Base-by-base conservation (phyloP, 2,113 vertebrate genomes). In the Chloebia gouldiae region DNA sequence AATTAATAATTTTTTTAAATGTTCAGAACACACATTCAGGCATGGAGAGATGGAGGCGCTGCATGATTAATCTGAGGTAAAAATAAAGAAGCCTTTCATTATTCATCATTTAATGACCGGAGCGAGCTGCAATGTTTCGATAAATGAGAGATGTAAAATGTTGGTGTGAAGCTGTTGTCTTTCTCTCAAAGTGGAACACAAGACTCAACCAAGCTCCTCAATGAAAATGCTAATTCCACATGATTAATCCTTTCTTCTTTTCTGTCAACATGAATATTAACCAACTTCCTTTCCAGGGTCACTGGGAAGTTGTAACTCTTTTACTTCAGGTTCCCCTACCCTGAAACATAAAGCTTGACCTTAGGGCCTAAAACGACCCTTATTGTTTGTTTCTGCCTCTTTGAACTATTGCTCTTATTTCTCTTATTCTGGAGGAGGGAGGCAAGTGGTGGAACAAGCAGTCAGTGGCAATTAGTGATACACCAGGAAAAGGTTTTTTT, bases 181-280 rank as follows among this genome's bases (percentile, higher is more conserved):
- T 95, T 81, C 75, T 94, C 96, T 96, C 76, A 82, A 96, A 93
- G 93, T 96, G 56, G 86, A 95, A 96, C 64, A 91, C 35, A 95
- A 95, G 81, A 91, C 97, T 96, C 96, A 96, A 96, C 96, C 78
- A 91, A 94, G 97, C 88, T 97, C 94, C 95, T 98, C 98, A 98
- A 97, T 97, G 96, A 97, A 98, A 98, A 97, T 97, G 95, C 95
- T 97, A 98, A 98, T 98, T 97, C 96, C 91, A 82, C 81, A 82
- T 98, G 98, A 98, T 98, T 97, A 98, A 98, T 98, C 96, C 94
- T 97, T 97, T 96, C 96, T 97, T 97, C 95, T 96, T 95, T 96
- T 97, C 98, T 98, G 97, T 98, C 97, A 97, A 87, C 97, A 97
- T 98, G 98, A 98, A 98, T 98, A 98, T 98, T 97, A 97, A 98